These are phyloP conservation scores for Icerya purchasi DNA, from an alignment of 2,888 invertebrate genomes.

Conservation along the genomic window DNA sequence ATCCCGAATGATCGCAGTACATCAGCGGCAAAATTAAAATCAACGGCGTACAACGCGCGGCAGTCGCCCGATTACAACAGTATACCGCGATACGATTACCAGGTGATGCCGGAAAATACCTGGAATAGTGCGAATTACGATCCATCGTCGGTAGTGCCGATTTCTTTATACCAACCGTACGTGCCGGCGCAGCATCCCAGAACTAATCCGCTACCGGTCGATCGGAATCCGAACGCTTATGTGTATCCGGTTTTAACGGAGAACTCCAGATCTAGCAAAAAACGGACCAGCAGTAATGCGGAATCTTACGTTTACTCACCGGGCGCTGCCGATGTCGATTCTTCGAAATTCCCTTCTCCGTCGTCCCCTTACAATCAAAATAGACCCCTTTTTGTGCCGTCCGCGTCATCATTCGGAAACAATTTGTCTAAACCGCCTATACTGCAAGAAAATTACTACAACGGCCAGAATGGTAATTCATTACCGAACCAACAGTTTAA, in stretches of 20 bases:
- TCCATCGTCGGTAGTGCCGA: too few species aligned
- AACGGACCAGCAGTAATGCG: not conserved
- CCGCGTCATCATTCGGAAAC: not conserved
- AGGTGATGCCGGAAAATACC: too few species aligned
- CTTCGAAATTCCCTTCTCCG: not conserved
- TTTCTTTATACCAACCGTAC: too few species aligned
- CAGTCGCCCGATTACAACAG: too few species aligned
- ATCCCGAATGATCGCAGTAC: too few species aligned
- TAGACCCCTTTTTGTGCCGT: not conserved
- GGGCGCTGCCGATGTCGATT: not conserved
- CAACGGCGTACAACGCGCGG: too few species aligned
- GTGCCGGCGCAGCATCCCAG: too few species aligned
- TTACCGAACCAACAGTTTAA: not conserved
- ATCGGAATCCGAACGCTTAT: not conserved
- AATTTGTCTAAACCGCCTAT: not conserved
- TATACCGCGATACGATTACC: too few species aligned
- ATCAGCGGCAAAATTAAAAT: too few species aligned
- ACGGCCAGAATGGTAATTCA: not conserved
- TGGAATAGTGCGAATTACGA: too few species aligned
- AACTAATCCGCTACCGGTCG: too few species aligned
- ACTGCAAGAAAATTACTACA: not conserved
- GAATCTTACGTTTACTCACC: not conserved
- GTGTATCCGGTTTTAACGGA: not conserved
- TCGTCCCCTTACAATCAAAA: not conserved
- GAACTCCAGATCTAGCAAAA: not conserved